phyloP scores from a whole-genome alignment of 1,140 invertebrate genomes.

The Marisa cornuarietis region DNA sequence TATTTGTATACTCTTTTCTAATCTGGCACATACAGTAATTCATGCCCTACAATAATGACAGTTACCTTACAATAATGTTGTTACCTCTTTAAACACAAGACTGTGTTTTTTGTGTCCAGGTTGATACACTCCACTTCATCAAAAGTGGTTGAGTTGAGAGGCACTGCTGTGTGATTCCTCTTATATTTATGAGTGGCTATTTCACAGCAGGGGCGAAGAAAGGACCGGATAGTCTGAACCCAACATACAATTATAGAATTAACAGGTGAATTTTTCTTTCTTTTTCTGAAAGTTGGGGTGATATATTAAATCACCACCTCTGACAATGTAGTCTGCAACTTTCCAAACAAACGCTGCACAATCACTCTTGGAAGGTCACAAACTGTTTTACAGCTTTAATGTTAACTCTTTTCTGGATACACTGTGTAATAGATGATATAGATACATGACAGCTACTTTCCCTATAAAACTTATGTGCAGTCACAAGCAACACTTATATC shows the following conservation, averaged over 20 bases:
- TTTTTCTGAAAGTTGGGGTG: neutral
- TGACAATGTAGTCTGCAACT: neutral
- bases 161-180: conserved; percentile 27
- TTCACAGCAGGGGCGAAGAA: conserved; percentile 37
- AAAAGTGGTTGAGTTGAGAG: conserved; percentile 44
- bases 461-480: too few relatives aligned
- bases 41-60: too few relatives aligned
- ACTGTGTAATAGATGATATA: too few relatives aligned
- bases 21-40: too few relatives aligned
- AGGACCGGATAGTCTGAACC: conserved; percentile 35
- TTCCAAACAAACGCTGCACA: neutral
- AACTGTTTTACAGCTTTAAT: too few relatives aligned
- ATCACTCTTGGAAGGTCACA: too few relatives aligned
- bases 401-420: too few relatives aligned
- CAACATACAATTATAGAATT: neutral
- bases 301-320: neutral
- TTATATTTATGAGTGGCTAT: conserved; percentile 22
- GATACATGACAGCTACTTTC: too few relatives aligned
- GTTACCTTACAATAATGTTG: neutral
- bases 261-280: too few relatives aligned
- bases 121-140: conserved; percentile 49
- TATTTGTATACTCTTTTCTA: too few relatives aligned
- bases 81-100: conserved; percentile 50
- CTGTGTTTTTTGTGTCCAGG: conserved; percentile 24
- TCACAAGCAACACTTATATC: too few relatives aligned